phyloP scores from a whole-genome alignment of 2,113 vertebrate species.

The Labrus mixtus region DNA sequence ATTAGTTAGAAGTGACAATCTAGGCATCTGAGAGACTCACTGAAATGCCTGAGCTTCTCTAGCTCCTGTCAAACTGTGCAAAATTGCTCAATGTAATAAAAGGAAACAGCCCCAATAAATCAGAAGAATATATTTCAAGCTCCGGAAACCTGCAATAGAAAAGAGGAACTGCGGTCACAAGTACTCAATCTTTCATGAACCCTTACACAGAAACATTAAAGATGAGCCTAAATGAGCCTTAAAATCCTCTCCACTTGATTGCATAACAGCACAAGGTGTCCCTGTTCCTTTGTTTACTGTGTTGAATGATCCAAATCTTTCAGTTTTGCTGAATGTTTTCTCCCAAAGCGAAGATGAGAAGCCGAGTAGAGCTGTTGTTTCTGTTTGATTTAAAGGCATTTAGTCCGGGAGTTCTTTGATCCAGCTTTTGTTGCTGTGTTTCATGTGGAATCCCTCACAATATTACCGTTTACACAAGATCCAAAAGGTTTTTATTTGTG shows the following conservation, averaged over 20 bases:
- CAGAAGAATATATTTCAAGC: constrained; percentile 5
- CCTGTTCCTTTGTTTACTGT: constrained; percentile 10
- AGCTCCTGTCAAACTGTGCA: neutral
- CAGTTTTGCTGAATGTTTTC: constrained; percentile 10
- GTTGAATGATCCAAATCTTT: constrained; percentile 15
- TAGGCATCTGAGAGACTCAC: neutral
- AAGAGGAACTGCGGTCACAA: constrained; percentile 33
- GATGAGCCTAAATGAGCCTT: neutral
- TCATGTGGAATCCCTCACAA: neutral
- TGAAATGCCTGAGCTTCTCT: neutral
- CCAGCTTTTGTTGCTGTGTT: neutral
- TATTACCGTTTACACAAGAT: neutral
- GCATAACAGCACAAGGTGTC: constrained; percentile 5
- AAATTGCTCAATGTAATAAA: constrained; percentile 6
- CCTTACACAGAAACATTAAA: neutral
- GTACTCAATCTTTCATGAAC: neutral
- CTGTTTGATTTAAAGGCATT: constrained; percentile 10
- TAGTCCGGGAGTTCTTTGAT: constrained; percentile 21
- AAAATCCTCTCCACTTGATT: neutral
- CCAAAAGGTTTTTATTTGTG: neutral
- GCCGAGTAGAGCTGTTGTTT: neutral
- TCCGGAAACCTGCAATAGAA: constrained; percentile 36
- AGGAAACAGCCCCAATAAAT: constrained; percentile 41
- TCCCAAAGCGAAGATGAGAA: constrained; percentile 1
- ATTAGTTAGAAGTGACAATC: neutral